These are phyloP conservation scores for Synchiropus splendidus DNA, from an alignment of 2,113 vertebrate genomes.

Conservation along the genomic window DNA sequence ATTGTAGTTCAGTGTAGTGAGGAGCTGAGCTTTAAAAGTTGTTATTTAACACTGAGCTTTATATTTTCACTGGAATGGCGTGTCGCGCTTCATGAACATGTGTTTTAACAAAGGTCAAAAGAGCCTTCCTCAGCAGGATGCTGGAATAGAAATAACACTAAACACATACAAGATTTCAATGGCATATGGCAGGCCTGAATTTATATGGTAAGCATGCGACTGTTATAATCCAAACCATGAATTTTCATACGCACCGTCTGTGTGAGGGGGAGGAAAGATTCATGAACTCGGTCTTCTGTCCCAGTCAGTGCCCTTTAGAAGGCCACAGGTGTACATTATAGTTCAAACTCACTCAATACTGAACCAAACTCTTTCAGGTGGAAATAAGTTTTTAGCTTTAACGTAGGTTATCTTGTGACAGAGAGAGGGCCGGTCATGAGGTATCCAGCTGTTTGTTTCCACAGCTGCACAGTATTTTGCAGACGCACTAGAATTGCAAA, in stretches of 20 bases:
- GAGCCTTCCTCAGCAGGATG: constrained; percentile 15
- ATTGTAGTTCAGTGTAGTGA: too few relatives aligned
- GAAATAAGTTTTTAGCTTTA: constrained; percentile 37
- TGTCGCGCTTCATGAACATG: constrained; percentile 10
- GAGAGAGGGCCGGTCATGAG: constrained; percentile 24
- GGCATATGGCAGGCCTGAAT: constrained; percentile 35
- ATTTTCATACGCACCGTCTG: constrained; percentile 20
- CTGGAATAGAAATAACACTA: constrained; percentile 12
- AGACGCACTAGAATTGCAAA: constrained; percentile 42
- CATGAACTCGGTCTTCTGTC: constrained; percentile 42
- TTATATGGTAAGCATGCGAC: constrained; percentile 23
- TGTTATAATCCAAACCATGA: constrained; percentile 37
- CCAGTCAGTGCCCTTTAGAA: constrained; percentile 42
- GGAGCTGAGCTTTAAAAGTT: too few relatives aligned
- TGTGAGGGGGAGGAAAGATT: constrained; percentile 31
- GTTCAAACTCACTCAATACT: constrained; percentile 49
- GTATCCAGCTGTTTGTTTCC: constrained; percentile 35
- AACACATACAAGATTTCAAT: constrained; percentile 39
- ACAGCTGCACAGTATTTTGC: constrained; percentile 36
- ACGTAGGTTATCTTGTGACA: constrained; percentile 39
- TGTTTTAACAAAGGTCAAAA: constrained; percentile 28
- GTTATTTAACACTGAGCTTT: too few relatives aligned
- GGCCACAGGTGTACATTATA: constrained; percentile 43
- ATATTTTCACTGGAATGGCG: neutral
- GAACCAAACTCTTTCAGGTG: constrained; percentile 40